Base-by-base conservation (phyloP, 2,113 vertebrate species). In the Gnathonemus longibarbis region DNA sequence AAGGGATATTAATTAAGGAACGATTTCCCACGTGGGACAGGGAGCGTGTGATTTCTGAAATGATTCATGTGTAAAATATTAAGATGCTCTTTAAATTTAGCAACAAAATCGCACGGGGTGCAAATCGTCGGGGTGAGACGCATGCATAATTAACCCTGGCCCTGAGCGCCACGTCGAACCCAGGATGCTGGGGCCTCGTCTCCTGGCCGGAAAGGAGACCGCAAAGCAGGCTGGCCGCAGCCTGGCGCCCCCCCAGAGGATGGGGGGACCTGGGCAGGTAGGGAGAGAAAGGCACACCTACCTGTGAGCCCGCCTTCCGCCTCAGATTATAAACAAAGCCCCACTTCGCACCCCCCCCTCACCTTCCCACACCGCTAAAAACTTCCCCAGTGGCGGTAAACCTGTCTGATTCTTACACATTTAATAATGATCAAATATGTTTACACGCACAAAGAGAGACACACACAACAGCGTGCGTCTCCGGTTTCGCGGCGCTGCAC, bases 391-490 rank as follows among this genome's bases (percentile, higher is more conserved):
- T 52, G 90, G 91, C 90, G 48, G 50, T 91, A 91, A 93, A 94
- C 92, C 91, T 91, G 92, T 91, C 91, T 91, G 90, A 92, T 89
- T 90, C 91, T 92, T 91, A 86, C 92, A 91, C 89, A 83, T 92
- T 91, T 92, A 93, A 93, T 92, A 92, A 93, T 91, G 88, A 92
- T 94, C 91, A 94, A 93, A 92, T 92, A 92, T 92, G 91, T 93
- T 93, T 91, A 92, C 93, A 93, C 86, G 90, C 70, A 15, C 92
- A 92, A 90, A 93, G 91, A 93, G 91, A 93, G 91, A 92, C 91
- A 90, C 91, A 88, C 90, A 92, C 90, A 92, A 93, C 91, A 91
- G 89, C 88, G 84, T 66, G 89, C 87, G 87, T 77, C 91, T 92
- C 89, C 87, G n/a, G n/a, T 89, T 89, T 87, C 31, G 21, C 46